Evolutionary conservation across 2,797 vertebrate genomes (phyloP).

Genomic region (Acanthurus lineatus): DNA sequence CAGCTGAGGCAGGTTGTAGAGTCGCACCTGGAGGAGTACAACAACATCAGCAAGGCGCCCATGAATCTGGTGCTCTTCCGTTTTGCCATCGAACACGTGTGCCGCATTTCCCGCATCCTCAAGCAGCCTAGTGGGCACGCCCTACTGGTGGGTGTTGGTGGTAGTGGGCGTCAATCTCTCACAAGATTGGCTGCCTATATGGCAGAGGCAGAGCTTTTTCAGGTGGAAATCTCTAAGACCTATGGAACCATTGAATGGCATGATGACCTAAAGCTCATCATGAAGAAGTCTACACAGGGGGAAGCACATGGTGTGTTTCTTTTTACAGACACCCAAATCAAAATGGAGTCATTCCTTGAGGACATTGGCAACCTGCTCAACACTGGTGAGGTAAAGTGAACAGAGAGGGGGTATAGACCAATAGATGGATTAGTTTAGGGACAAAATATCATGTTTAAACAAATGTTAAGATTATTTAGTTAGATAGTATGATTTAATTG

Average conservation of each 20-base stretch:
- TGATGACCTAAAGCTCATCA: conserved; percentile 90
- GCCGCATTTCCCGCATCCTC: conserved; percentile 91
- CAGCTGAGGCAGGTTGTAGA: conserved; percentile 88
- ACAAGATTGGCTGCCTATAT: conserved; percentile 92
- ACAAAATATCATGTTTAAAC: not conserved
- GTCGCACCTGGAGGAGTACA: conserved; percentile 90
- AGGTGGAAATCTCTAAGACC: conserved; percentile 92
- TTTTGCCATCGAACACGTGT: conserved; percentile 95
- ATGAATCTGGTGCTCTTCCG: conserved; percentile 94
- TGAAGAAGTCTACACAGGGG: conserved; percentile 88
- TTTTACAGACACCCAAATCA: conserved; percentile 94
- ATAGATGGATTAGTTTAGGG: not conserved
- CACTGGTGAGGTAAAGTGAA: conserved; percentile 87
- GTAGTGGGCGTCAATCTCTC: conserved; percentile 92
- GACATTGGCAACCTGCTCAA: conserved; percentile 94
- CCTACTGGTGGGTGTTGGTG: conserved; percentile 92
- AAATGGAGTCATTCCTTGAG: conserved; percentile 93
- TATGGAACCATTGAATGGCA: conserved; percentile 90
- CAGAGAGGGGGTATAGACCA: not conserved
- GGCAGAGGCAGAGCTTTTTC: conserved; percentile 90
- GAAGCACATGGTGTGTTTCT: conserved; percentile 92
- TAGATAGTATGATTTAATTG: not conserved
- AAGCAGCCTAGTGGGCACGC: conserved; percentile 93
- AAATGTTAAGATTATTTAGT: not conserved
- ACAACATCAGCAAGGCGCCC: conserved; percentile 91